phyloP scores from a whole-genome alignment of 1,140 invertebrate genomes.

The Mercenaria mercenaria region DNA sequence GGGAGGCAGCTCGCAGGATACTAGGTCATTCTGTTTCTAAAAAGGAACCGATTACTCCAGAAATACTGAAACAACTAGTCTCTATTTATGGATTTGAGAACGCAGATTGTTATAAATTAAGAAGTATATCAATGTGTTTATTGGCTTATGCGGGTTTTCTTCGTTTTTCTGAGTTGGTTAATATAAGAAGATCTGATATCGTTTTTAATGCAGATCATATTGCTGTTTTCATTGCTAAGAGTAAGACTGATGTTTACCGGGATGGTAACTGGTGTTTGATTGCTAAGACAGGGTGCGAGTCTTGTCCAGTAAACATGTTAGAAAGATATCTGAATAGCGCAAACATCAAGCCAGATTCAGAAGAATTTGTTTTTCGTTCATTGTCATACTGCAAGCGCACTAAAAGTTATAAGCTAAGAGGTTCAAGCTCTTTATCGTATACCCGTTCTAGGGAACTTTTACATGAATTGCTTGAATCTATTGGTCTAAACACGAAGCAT shows the following conservation, averaged over 20 bases:
- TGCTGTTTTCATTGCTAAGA: constrained; percentile 46
- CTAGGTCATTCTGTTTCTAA: background rate
- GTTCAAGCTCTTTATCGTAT: constrained; percentile 9
- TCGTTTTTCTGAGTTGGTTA: constrained; percentile 22
- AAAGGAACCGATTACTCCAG: constrained; percentile 1
- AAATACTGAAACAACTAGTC: background rate
- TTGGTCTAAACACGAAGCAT: constrained; percentile 8
- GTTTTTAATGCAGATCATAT: constrained; percentile 43
- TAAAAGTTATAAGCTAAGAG: constrained; percentile 53
- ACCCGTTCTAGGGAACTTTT: constrained; percentile 25
- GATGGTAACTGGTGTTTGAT: constrained; percentile 55
- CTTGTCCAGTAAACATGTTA: too few relatives aligned
- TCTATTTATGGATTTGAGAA: background rate
- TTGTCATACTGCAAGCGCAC: constrained; percentile 46
- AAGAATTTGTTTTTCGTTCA: constrained; percentile 57
- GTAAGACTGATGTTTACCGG: constrained; percentile 62
- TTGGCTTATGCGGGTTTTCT: constrained; percentile 47
- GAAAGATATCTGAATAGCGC: too few relatives aligned
- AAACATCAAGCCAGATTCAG: too few relatives aligned
- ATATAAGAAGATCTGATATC: constrained; percentile 41
- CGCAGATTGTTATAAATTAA: constrained; percentile 13
- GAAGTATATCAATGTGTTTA: constrained; percentile 49
- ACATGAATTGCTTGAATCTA: background rate
- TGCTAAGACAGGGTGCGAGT: constrained; percentile 18
- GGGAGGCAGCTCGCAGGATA: background rate